phyloP scores from a whole-genome alignment of 1,140 invertebrate genomes.

The Brachionus plicatilis region DNA sequence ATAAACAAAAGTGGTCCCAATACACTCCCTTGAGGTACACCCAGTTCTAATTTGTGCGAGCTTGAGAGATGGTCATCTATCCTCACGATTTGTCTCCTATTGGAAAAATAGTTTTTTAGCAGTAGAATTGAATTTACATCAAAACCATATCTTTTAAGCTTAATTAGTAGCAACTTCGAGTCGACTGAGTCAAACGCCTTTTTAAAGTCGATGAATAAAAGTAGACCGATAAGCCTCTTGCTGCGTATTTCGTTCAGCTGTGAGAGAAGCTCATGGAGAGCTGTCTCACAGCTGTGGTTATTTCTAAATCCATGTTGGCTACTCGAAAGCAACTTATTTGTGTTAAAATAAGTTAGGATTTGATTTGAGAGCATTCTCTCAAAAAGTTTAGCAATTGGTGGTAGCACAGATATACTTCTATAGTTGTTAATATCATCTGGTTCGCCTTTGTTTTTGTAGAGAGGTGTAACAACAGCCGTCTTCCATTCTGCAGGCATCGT shows the following conservation, averaged over 20 bases:
- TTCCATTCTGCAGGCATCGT: slow-evolving; percentile 40
- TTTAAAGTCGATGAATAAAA: not conserved
- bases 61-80: not conserved
- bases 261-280: not conserved
- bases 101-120: not conserved
- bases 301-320: not conserved
- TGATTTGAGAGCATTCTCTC: not conserved
- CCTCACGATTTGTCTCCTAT: not conserved
- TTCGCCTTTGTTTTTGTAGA: slow-evolving; percentile 42
- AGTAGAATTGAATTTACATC: not conserved
- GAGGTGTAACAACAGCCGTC: slow-evolving; percentile 40
- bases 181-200: not conserved
- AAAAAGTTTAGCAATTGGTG: slow-evolving; percentile 33
- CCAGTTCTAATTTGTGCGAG: not conserved
- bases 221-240: not conserved
- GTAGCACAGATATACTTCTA: slow-evolving; percentile 41
- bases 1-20: too few species aligned
- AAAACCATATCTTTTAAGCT: not conserved
- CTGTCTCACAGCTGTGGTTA: not conserved
- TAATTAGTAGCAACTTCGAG: not conserved
- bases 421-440: slow-evolving; percentile 41
- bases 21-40: not conserved
- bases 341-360: not conserved
- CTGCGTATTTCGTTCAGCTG: not conserved
- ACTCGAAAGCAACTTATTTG: not conserved